Base-by-base conservation (phyloP, 2,888 invertebrate species). In the Leistus spinibarbis region DNA sequence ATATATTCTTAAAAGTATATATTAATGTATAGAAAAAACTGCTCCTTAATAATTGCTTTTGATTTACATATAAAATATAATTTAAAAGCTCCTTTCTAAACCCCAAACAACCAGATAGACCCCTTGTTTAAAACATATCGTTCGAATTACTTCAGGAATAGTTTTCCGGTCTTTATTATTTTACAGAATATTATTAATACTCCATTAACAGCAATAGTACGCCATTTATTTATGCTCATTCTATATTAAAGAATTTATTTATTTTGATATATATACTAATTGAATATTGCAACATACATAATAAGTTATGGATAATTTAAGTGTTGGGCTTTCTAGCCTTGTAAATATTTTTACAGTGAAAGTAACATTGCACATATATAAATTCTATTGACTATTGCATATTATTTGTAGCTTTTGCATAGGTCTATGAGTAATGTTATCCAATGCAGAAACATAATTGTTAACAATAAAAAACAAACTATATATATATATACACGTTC, bases 381-480 rank as follows among this genome's bases (percentile, higher is more conserved):
- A 19, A 24, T 10, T 1, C 24, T 63, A 13, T 24, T 23, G 23
- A 63, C 10, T 1, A n/a, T n/a, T n/a, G n/a, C n/a, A n/a, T n/a
- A n/a, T n/a, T 1, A 1, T 5, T 24, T 63, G 63, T 19, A n/a
- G 7, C 20, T 19, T 63, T 19, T 23, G n/a, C 24, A 19, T 24
- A 19, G 63, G 24, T 63, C n/a, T 63, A 63, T n/a, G n/a, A 63
- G 22, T 63, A 63, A 63, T 63, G 63, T 16, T 24, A 63, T 23
- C 24, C 23, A 63, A 63, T 63, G 63, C 24, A 23, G 63, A 4
- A 63, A 63, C 7, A 40, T 40, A 10, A 40, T 40, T 40, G 13
- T 40, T 5, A 40, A n/a, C n/a, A n/a, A 40, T 40, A 40, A 40
- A 40, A 40, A 40, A 24, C 7, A 24, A 40, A 40, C 3, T 53